Base-by-base conservation (phyloP, 1,140 invertebrate genomes). In the Musca vetustissima region DNA sequence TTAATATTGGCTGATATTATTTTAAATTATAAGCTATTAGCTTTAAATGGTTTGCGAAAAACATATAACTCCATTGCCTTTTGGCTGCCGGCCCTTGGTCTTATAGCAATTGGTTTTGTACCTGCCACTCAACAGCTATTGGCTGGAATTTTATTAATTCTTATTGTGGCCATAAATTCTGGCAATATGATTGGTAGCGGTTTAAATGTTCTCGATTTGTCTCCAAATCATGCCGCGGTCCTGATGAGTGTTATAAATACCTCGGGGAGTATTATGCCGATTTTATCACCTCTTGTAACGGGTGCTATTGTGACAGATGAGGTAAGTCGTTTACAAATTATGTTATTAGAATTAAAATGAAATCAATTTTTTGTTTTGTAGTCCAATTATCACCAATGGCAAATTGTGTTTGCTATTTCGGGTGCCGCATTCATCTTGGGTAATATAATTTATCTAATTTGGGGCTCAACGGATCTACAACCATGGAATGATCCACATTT, bases 391-490 rank as follows among this genome's bases (percentile, higher is more conserved):
- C 91, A 89, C 0, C 88, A 93, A 25, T 86, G 96, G 52, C 94
- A 96, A 73, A 73, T 80, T 1, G 70, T 80, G 0, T 80, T 80
- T n/a, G 74, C 75, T 7, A 76, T 78, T 9, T 70, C 78, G 0
- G 61, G 78, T 0, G 72, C 71, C 0, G 52, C 80, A 8, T 80
- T 77, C 50, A 73, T 75, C 28, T 72, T 74, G n/a, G 76, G 75
- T 21, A 80, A 80, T 24, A 67, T 67, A 11, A 19, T 76, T 8
- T 80, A 71, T 43, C 17, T 80, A 13, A 11, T 64, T 8, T 78
- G 74, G 78, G 95, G 95, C 75, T 91, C 93, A 0, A 95, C 95
- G 90, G 92, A 91, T 0, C 86, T 92, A 0, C 90, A 92, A 53
- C 89, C 92, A 66, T 92, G 95, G 69, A 92, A 95, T 83, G 85